Evolutionary conservation across 2,888 invertebrate genomes (phyloP).

Genomic region (Beris morrisii): DNA sequence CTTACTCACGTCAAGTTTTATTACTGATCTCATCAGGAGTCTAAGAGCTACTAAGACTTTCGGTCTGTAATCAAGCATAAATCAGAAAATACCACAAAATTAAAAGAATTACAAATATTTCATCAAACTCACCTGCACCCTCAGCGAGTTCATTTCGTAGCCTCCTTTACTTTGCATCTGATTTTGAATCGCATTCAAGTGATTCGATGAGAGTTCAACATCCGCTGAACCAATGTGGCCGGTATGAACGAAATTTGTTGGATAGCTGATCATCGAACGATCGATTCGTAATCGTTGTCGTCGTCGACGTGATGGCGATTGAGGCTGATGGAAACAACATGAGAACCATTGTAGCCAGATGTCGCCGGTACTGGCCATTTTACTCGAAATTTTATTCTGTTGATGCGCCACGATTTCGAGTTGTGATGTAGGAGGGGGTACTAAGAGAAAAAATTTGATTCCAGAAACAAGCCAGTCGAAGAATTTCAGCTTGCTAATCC

Average conservation of each 20-base stretch:
- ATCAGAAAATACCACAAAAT: too few relatives aligned
- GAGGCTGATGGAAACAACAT: slow-evolving; percentile 83
- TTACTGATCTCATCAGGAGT: too few relatives aligned
- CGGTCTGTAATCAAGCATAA: too few relatives aligned
- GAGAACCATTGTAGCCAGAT: slow-evolving; percentile 92
- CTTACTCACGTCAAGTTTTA: not conserved
- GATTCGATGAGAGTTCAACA: slow-evolving; percentile 78
- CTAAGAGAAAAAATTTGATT: slow-evolving; percentile 11
- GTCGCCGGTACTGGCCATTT: slow-evolving; percentile 75
- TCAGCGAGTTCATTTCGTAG: slow-evolving; percentile 69
- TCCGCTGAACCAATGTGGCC: slow-evolving; percentile 87
- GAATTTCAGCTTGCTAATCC: too few relatives aligned
- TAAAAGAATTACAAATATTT: slow-evolving; percentile 3
- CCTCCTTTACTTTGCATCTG: slow-evolving; percentile 98
- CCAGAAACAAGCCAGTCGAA: too few relatives aligned
- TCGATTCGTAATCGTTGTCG: slow-evolving; percentile 78
- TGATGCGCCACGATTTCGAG: slow-evolving; percentile 44
- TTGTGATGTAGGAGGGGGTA: slow-evolving; percentile 8
- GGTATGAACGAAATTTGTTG: slow-evolving; percentile 95
- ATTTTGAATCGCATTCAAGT: slow-evolving; percentile 84
- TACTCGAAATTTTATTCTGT: slow-evolving; percentile 44
- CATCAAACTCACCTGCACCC: slow-evolving; percentile 51
- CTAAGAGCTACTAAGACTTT: too few relatives aligned
- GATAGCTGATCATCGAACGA: slow-evolving; percentile 93
- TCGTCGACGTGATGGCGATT: slow-evolving; percentile 70